Percentiles rank a stretch among this genome's conserved stretches.
phyloP scores from a whole-genome alignment of 2,113 vertebrate genomes.

The Anoura caudifer region DNA sequence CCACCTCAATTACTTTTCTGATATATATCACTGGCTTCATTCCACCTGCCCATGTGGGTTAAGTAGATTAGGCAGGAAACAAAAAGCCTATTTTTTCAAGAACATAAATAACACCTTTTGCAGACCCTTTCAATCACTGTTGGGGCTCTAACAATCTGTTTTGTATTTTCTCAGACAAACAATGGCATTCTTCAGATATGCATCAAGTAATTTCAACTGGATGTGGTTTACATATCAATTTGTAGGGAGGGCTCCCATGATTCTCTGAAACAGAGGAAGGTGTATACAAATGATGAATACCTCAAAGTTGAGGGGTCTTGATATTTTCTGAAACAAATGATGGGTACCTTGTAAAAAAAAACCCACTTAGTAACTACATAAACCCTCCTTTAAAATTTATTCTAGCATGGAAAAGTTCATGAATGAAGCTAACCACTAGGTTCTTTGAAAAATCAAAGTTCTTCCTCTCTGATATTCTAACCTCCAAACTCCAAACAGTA shows the following conservation, averaged over 20 bases:
- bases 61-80: conserved; percentile 57
- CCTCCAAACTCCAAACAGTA: not conserved
- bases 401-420: conserved; percentile 38
- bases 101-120: conserved; percentile 63
- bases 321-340: not conserved
- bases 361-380: conserved; percentile 62
- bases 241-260: not conserved
- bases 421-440: not conserved
- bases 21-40: conserved; percentile 32
- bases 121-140: conserved; percentile 65
- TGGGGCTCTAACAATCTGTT: conserved; percentile 64
- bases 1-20: conserved; percentile 56
- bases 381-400: conserved; percentile 8
- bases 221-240: conserved; percentile 75
- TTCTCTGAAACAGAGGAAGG: conserved; percentile 8
- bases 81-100: conserved; percentile 57
- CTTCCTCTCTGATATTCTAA: not conserved
- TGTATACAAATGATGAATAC: not conserved
- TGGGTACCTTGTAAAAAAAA: conserved; percentile 41
- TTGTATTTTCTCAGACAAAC: conserved; percentile 79
- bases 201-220: conserved; percentile 78
- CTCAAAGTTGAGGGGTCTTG: conserved; percentile 30
- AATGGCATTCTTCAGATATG: conserved; percentile 75
- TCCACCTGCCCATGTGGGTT: not conserved
- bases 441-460: not conserved